Percentiles rank a stretch among this genome's conserved stretches.
Conservation (phyloP, 2,888 invertebrate genomes). For the Lamellibrachia satsuma region DNA sequence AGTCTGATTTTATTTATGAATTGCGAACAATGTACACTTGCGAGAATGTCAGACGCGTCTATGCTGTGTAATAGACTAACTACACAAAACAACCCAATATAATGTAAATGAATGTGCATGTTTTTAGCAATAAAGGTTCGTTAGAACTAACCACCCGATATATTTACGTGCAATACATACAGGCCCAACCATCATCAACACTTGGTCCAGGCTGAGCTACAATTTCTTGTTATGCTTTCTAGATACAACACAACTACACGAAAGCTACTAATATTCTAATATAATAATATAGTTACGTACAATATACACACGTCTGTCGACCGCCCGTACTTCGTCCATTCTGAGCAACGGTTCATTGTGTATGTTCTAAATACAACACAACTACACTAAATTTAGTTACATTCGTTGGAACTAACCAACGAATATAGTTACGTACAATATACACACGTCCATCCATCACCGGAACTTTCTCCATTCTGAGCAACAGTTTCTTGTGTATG, state of each 20-base stretch:
- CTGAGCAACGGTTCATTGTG: background rate
- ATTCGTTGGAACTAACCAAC: background rate
- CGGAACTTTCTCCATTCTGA: background rate
- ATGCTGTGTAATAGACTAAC: background rate
- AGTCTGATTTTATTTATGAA: background rate
- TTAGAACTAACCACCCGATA: too few species aligned
- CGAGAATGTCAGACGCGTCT: background rate
- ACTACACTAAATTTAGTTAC: background rate
- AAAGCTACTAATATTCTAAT: background rate
- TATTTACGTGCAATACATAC: too few species aligned
- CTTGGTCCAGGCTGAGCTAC: too few species aligned
- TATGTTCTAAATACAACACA: background rate
- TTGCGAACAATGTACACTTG: background rate
- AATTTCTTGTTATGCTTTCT: too few species aligned
- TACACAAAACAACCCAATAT: background rate
- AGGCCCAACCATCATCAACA: too few species aligned
- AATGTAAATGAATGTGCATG: too few species aligned
- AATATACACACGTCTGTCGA: background rate
- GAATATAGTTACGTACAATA: background rate
- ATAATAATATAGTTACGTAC: background rate
- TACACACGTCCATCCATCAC: background rate
- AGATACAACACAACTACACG: background rate
- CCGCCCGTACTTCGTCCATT: background rate
- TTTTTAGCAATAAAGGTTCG: too few species aligned
- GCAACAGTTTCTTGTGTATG: background rate